Evolutionary conservation across 2,888 invertebrate genomes (phyloP), one percentile per base, ranked within the genome.

Genomic region (Polydrusus cervinus): DNA sequence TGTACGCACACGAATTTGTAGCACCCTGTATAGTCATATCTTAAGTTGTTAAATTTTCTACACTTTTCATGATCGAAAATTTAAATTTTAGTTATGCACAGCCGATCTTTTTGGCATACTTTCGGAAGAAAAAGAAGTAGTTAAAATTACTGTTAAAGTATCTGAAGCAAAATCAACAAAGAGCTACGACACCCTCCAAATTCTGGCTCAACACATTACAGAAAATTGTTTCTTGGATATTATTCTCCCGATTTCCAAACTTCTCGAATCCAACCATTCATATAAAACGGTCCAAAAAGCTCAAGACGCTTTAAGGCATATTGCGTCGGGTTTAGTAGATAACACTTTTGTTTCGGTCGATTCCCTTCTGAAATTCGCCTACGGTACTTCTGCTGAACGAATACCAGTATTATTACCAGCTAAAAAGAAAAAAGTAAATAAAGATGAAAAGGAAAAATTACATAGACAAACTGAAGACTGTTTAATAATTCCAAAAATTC

Each of bases 41-140:
- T n/a, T n/a, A n/a, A n/a, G n/a, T n/a, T n/a, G 7, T 40, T 40
- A 40, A 2, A n/a, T 6, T 43, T 34, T 34, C 9, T 34, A 8
- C n/a, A n/a, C 7, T 9, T 34, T 34, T 34, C 1, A n/a, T 43
- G 11, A n/a, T 13, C 13, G 6, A 1, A 43, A n/a, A n/a, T 43
- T 43, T 43, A n/a, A n/a, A 34, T 62, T 81, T 18, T 81, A 92
- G 90, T 87, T 97, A 6, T 96, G 96, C 79, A 91, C 92, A 53
- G 92, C 94, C 76, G 98, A 99, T 87, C 89, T 98, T 47, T 98
- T 98, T 84, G 97, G 97, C 0, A 89, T 91, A 13, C 89, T 94
- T 5, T 93, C 94, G 0, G 97, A 97, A 84, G 98, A 99, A 86
- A 98, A 98, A 86, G 96, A 97, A 87, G 92, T 98, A 0, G 91